Evolutionary conservation across 30 jellyfish, hydroid and myxozoan genomes (phyloP), one percentile per base, ranked within the genome.

Genomic region (Cassiopea andromeda): DNA sequence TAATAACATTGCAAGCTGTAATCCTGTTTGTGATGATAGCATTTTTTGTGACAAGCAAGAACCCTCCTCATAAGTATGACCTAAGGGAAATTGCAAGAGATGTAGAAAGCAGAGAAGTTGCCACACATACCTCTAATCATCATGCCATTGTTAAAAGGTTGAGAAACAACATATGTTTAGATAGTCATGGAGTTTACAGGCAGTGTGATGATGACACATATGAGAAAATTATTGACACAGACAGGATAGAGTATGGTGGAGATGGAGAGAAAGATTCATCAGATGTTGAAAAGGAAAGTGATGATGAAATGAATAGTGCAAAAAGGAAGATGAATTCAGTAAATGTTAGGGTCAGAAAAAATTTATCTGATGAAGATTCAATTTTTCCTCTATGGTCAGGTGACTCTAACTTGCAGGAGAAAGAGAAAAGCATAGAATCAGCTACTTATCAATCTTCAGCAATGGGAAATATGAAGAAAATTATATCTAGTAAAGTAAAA

Each of bases 101-200:
- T 7, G 69, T 86, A 16, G 75, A 75, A 7, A 68, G 89, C 19
- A 43, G 46, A 18, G 88, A 76, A n/a, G 67, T 82, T 69, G 38
- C 3, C 15, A n/a, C 68, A 1, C 79, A 19, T 38, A 44, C 46
- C 4, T n/a, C 46, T 1, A 17, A 66, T 4, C 13, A 58, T 7
- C 48, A 82, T 48, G 10, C 4, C 1, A 13, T 16, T 45, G 84
- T 70, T 14, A 19, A 7, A 12, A 60, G 60, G 18, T 27, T 10
- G 43, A 54, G 48, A 10, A 70, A 66, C 45, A 61, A 83, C 27
- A 83, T 83, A 64, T 83, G 91, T 70, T 83, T 83, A 60, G 91
- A 83, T 59, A 83, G 91, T 8, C 84, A 83, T 47, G 91, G 91
- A 18, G 91, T 83, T 18, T 83, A 83, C 18, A 69, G 84, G 59